These are phyloP conservation scores for Lampris incognitus DNA, from an alignment of 2,113 vertebrate species.

Conservation along the genomic window DNA sequence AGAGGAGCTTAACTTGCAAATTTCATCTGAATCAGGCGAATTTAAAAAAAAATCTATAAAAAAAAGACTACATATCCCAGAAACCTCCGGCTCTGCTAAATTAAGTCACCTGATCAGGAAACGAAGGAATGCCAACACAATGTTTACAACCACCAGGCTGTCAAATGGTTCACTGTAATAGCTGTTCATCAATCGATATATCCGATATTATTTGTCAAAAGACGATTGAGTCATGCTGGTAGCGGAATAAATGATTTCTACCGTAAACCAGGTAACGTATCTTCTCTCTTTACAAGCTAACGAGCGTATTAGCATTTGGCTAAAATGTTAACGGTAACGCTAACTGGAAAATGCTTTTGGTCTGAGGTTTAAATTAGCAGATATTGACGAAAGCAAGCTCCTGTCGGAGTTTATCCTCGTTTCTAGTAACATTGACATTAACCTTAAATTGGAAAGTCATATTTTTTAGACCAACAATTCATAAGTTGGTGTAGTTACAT, in stretches of 20 bases:
- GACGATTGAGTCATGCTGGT: neutral
- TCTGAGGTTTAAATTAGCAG: neutral
- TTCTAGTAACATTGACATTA: neutral
- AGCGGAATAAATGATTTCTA: constrained; percentile 21
- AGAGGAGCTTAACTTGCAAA: too few relatives aligned
- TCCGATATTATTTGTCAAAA: constrained; percentile 9
- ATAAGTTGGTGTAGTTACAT: neutral
- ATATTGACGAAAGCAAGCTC: neutral
- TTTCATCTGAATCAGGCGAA: too few relatives aligned
- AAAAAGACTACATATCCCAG: constrained; percentile 65
- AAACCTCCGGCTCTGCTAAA: constrained; percentile 29
- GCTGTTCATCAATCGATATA: constrained; percentile 14
- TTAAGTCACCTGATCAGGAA: constrained; percentile 69
- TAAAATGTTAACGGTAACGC: constrained; percentile 12
- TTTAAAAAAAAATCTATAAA: too few relatives aligned
- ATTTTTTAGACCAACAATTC: neutral
- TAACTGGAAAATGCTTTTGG: constrained; percentile 12
- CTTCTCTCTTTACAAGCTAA: neutral
- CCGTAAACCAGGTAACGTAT: constrained; percentile 53
- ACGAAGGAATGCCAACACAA: constrained; percentile 56
- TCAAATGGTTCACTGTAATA: constrained; percentile 30
- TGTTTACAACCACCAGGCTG: constrained; percentile 71
- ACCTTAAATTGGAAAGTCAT: neutral
- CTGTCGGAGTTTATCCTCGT: neutral
- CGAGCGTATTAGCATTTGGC: constrained; percentile 52